Evolutionary conservation across 1,140 invertebrate species (phyloP).

Genomic region (Contarinia nasturtii): DNA sequence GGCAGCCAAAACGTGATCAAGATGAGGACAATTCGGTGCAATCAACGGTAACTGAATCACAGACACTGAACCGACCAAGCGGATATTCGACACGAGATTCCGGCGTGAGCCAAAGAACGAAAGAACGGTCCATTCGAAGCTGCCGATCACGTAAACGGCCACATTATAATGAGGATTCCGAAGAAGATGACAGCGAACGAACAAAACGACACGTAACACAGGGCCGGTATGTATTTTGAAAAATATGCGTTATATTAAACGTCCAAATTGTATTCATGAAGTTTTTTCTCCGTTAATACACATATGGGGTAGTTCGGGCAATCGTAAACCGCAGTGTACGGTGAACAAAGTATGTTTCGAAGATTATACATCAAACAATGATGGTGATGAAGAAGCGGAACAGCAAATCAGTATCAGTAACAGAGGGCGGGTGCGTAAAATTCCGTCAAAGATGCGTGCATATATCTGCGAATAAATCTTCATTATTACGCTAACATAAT

Average conservation of each 20-base stretch:
- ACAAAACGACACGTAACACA: neutral
- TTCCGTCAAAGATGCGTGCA: constrained; percentile 56
- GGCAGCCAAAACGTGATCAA: neutral
- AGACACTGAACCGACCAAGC: neutral
- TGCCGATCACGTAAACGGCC: constrained; percentile 29
- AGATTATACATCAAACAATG: constrained; percentile 2
- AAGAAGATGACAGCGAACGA: constrained; percentile 6
- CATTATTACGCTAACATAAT: neutral
- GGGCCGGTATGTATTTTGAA: neutral
- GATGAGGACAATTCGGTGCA: constrained; percentile 29
- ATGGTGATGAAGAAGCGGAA: constrained; percentile 21
- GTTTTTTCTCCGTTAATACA: neutral
- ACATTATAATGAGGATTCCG: constrained; percentile 42
- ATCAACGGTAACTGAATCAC: constrained; percentile 7
- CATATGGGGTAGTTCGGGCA: neutral
- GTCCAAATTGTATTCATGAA: too few species aligned
- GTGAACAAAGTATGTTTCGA: neutral
- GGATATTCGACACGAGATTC: neutral
- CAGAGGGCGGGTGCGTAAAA: constrained; percentile 60
- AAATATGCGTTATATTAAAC: too few species aligned
- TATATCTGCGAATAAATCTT: constrained; percentile 34
- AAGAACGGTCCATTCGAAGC: constrained; percentile 6
- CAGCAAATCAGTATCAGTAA: constrained; percentile 51
- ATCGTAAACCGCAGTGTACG: neutral
- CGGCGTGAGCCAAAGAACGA: neutral